Evolutionary conservation across 2,797 vertebrate species (phyloP), one percentile per base, ranked within the genome.

Genomic region (Lacerta agilis): DNA sequence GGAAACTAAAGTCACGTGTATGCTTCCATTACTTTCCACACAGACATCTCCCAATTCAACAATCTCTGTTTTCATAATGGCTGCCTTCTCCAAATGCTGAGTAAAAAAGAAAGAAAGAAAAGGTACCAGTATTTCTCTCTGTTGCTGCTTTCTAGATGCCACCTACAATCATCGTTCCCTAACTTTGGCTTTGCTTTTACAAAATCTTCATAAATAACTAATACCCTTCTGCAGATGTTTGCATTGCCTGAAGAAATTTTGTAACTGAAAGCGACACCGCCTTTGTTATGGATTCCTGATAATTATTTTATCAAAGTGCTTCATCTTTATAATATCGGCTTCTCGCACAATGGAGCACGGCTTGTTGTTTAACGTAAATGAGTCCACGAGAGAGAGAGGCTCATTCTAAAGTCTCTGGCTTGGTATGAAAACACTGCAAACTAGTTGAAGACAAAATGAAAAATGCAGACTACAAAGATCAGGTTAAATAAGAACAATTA

Each of bases 291-390:
- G 82, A n/a, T 27, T 87, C 88, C 86, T 67, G 45, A 83, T 87
- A 67, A 90, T 89, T 73, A 85, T 90, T 94, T 92, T 90, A 90
- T 89, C 88, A 88, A 89, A 92, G 89, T 43, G 82, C 89, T 94
- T 93, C 91, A n/a, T 77, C 61, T 90, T 93, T 82, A 84, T 67
- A 75, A 78, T 41, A 82, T 83, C 49, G 82, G 69, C 79, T 80
- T 86, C 23, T 33, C 79, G 64, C 88, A 64, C 25, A 23, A 85
- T 80, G 73, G 87, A 93, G 91, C 18, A 7, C n/a, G 89, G 41
- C 85, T 49, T 88, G 8, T 43, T 87, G 11, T 88, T 90, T 61
- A 61, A 80, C 82, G 41, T 88, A 82, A 79, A 23, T 61, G 84
- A 88, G 69, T 89, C 55, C 15, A 27, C 33, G 58, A 15, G 18